A percentile compares a stretch with the other conserved stretches of the same genome.
Conservation (phyloP, 1,140 invertebrate species). For the Drosophila bocqueti region DNA sequence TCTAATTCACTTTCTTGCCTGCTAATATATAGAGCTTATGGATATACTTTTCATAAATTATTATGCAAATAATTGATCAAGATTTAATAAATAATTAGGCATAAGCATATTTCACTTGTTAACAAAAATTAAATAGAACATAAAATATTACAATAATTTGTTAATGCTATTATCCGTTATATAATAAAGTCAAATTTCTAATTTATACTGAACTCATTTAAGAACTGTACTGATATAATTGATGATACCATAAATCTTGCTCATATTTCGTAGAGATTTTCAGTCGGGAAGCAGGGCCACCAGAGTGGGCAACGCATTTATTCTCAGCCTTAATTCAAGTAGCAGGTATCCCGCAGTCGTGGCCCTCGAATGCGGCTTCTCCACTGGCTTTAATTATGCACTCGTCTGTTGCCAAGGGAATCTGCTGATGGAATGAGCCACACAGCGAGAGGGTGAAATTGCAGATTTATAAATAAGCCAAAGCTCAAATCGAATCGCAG, state of each 20-base stretch:
- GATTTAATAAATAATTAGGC: not conserved
- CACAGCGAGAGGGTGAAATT: conserved; percentile 11
- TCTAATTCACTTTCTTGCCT: not conserved
- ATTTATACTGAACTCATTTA: not conserved
- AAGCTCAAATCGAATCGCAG: conserved; percentile 50
- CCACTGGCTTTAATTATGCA: conserved; percentile 55
- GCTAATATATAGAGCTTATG: not conserved
- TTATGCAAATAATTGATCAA: not conserved
- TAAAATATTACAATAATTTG: not conserved
- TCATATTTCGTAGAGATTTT: not conserved
- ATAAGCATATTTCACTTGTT: not conserved
- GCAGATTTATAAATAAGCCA: conserved; percentile 44
- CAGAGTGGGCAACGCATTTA: not conserved
- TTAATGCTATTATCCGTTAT: not conserved
- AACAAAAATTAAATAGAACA: too few species aligned
- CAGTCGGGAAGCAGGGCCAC: not conserved
- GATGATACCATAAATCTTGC: not conserved
- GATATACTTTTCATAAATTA: not conserved
- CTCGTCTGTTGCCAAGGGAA: conserved; percentile 39
- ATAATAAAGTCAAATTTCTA: not conserved
- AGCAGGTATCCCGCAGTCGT: conserved; percentile 1
- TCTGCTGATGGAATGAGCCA: conserved; percentile 1
- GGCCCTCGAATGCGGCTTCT: not conserved
- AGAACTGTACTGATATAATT: not conserved
- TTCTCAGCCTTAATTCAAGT: not conserved